phyloP scores from a whole-genome alignment of 2,113 vertebrate species.

The Ifrita kowaldi region DNA sequence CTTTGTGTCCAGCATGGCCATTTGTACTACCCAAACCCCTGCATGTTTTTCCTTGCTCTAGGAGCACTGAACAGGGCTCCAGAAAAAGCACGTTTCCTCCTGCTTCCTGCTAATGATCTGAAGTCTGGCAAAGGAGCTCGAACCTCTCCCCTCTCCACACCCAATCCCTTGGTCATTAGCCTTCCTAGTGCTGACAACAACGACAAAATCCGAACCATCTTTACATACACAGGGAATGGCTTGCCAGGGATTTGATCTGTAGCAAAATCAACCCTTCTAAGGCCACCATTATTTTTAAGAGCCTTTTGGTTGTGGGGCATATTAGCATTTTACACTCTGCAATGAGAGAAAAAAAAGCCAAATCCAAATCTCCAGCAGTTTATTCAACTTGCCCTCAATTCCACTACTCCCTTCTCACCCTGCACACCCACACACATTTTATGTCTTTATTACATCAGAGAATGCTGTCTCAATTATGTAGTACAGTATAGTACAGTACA shows the following conservation, averaged over 20 bases:
- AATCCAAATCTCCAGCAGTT: background rate
- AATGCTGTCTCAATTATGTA: conserved; percentile 46
- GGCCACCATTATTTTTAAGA: conserved; percentile 15
- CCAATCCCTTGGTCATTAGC: conserved; percentile 64
- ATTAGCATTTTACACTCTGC: background rate
- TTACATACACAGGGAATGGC: background rate
- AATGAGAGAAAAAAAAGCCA: background rate
- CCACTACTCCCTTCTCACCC: background rate
- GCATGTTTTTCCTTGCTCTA: background rate
- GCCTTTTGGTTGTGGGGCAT: background rate
- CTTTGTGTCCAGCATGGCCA: background rate
- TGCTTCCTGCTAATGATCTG: conserved; percentile 27
- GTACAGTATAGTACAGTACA: conserved; percentile 24
- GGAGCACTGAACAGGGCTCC: background rate
- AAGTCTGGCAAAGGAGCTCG: conserved; percentile 36
- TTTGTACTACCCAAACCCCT: background rate
- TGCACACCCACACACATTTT: conserved; percentile 27
- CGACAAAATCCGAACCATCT: conserved; percentile 48
- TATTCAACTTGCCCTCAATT: conserved; percentile 36
- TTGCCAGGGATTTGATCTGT: conserved; percentile 18
- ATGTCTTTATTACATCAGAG: conserved; percentile 56
- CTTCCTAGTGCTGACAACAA: conserved; percentile 40
- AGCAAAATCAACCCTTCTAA: conserved; percentile 22
- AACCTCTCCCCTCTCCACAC: conserved; percentile 64
- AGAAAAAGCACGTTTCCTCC: conserved; percentile 15